These are phyloP conservation scores for Rhinoderma darwinii DNA, from an alignment of 2,113 vertebrate genomes.

Conservation along the genomic window DNA sequence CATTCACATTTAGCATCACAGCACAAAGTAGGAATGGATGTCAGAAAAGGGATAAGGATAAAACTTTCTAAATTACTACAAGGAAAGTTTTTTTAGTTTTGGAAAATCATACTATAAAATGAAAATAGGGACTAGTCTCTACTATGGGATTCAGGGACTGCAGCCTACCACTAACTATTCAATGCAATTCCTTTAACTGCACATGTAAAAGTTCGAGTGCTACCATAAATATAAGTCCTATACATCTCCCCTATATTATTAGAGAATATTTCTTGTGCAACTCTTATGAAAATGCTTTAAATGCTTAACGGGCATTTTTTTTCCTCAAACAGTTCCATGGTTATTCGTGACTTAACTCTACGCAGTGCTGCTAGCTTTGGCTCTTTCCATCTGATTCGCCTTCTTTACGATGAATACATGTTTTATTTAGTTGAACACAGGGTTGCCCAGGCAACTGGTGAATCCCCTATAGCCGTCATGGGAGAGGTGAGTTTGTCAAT, in stretches of 20 bases:
- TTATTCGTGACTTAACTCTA: constrained; percentile 83
- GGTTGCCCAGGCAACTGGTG: constrained; percentile 83
- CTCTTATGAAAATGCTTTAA: neutral
- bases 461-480: constrained; percentile 85
- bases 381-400: constrained; percentile 84
- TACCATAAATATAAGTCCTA: too few relatives aligned
- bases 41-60: neutral
- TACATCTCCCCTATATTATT: neutral
- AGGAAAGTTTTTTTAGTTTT: too few relatives aligned
- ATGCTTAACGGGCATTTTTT: constrained; percentile 60
- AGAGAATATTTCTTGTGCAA: neutral
- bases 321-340: constrained; percentile 80
- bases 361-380: constrained; percentile 86
- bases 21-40: too few relatives aligned
- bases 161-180: too few relatives aligned
- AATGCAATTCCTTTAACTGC: too few relatives aligned
- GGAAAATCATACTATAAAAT: too few relatives aligned
- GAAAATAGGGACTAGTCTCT: too few relatives aligned
- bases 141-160: too few relatives aligned
- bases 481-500: constrained; percentile 77
- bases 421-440: constrained; percentile 85
- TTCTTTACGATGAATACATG: constrained; percentile 84
- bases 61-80: constrained; percentile 7
- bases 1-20: neutral
- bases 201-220: too few relatives aligned